A percentile compares a stretch with the other conserved stretches of the same genome.
Evolutionary conservation across 2,888 invertebrate genomes (phyloP).

Genomic region (Keiferia lycopersicella): DNA sequence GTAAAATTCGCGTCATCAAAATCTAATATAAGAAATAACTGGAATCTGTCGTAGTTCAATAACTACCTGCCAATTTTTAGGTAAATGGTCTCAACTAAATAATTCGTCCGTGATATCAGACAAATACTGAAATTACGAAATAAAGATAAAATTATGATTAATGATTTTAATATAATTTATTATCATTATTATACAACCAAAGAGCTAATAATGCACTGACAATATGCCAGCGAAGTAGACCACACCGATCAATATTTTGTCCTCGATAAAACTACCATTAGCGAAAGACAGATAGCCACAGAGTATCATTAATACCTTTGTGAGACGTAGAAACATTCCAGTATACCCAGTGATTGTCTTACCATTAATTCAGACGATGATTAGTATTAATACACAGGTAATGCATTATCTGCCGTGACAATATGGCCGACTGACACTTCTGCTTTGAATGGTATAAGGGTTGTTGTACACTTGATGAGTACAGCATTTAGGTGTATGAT

Average conservation of each 20-base stretch:
- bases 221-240: not conserved
- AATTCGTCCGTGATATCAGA: no score
- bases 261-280: conserved; percentile 22
- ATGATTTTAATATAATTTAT: not conserved
- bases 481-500: no score
- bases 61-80: no score
- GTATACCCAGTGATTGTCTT: conserved; percentile 39
- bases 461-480: not conserved
- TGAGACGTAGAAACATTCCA: conserved; percentile 28
- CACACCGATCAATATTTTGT: conserved; percentile 14
- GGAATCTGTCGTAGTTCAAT: no score
- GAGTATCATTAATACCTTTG: conserved; percentile 6
- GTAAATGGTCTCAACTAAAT: no score
- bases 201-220: not conserved
- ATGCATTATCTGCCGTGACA: conserved; percentile 56
- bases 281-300: conserved; percentile 23
- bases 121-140: conserved; percentile 38
- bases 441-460: conserved; percentile 45
- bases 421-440: conserved; percentile 59
- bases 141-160: not conserved
- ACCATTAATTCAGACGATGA: conserved; percentile 35
- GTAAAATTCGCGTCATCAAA: no score
- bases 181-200: not conserved
- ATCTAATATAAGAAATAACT: no score
- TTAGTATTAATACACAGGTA: conserved; percentile 55